A percentile compares a stretch with the other conserved stretches of the same genome.
These are phyloP conservation scores for Lepus townsendii DNA, from an alignment of 2,797 vertebrate genomes.

Conservation along the genomic window DNA sequence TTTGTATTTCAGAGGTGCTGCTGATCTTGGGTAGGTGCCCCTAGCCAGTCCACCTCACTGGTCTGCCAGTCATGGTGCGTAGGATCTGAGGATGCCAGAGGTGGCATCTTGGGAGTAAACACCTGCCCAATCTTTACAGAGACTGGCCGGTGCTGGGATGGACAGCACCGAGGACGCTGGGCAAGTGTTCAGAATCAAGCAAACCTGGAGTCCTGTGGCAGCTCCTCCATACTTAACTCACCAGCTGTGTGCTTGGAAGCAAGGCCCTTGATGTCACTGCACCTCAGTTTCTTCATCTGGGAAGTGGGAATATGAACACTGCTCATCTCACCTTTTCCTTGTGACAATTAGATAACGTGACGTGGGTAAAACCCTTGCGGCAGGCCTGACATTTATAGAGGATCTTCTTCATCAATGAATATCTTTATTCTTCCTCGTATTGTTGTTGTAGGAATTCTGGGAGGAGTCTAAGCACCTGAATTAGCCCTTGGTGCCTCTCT, in stretches of 20 bases:
- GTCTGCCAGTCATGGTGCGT: not conserved
- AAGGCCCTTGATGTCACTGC: rapidly evolving
- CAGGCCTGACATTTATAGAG: not conserved
- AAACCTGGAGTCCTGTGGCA: rapidly evolving
- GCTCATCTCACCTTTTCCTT: rapidly evolving
- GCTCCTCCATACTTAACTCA: not conserved
- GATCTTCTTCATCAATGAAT: not conserved
- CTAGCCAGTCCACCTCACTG: too few species aligned
- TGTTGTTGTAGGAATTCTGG: not conserved
- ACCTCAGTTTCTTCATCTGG: not conserved
- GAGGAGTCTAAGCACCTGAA: not conserved
- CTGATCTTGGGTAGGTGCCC: rapidly evolving
- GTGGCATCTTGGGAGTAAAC: too few species aligned
- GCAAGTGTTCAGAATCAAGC: not conserved
- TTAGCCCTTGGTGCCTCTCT: conserved; percentile 17
- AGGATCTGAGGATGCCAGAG: not conserved
- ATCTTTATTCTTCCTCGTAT: not conserved
- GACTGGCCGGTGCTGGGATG: too few species aligned
- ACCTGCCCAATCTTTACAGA: not conserved
- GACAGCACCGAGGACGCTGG: rapidly evolving
- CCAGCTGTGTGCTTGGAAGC: too few species aligned
- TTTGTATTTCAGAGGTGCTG: not conserved
- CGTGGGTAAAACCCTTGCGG: rapidly evolving
- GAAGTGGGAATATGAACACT: not conserved
- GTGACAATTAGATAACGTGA: rapidly evolving